Evolutionary conservation across 2,797 vertebrate genomes (phyloP), one percentile per base, ranked within the genome.

Genomic region (Gymnoscopelus microlampas): DNA sequence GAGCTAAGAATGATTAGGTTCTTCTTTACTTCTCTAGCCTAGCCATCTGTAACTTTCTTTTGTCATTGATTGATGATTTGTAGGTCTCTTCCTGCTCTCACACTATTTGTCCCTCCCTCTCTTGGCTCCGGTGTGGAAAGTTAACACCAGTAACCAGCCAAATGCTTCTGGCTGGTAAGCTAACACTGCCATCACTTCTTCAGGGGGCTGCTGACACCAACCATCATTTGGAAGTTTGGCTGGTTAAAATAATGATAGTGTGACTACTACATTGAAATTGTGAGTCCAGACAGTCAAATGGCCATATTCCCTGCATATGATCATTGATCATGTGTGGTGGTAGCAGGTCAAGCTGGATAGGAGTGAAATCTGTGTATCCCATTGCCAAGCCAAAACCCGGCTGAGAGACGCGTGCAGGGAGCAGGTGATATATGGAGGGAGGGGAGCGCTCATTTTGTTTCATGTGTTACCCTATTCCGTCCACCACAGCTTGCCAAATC

Each of bases 101-200:
- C 14, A 53, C 51, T 29, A 10, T 44, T 29, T 51, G 2, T 53
- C 47, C 26, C 49, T 11, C 26, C 11, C 47, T 51, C 24, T n/a
- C 5, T 68, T 50, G 6, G 19, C 48, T 32, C 13, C 9, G 11
- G 66, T 29, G 23, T 58, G 35, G 29, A 24, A 14, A 60, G 10
- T 19, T 19, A 58, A 51, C 48, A 60, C 39, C 54, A 32, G 55
- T 12, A 26, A 68, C 19, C 54, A 15, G 47, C 15, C 29, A 66
- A 15, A 51, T 51, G 5, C 49, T 50, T 53, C 13, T 23, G 56
- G 57, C 29, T 32, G 47, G 32, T 29, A 57, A 32, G 12, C 29
- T 57, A 29, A 23, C 32, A 5, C 26, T 35, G 32, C 32, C 32
- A 35, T 35, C 32, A 35, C 32, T 35, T 35, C 6, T 35, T 35